Conservation (phyloP, 2,797 vertebrate genomes). For the Anguilla marmorata region DNA sequence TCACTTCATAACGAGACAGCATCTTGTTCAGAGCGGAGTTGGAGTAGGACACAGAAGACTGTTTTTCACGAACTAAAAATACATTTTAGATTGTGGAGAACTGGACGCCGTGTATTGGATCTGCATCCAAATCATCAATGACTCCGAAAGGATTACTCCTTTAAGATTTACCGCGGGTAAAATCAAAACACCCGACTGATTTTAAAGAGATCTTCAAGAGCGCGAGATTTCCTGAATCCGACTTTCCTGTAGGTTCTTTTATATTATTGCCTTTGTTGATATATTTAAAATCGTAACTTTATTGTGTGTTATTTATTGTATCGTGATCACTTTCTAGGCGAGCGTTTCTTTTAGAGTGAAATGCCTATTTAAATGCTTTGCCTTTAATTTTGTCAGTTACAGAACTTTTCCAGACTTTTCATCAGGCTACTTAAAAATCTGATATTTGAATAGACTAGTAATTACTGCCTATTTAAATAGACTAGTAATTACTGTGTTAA, state of each 20-base stretch:
- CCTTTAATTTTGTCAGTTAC: not conserved
- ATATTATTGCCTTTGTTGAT: no score
- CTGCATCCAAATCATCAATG: constrained; percentile 22
- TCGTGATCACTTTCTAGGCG: not conserved
- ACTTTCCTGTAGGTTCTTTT: constrained; percentile 6
- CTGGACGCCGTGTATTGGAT: constrained; percentile 39
- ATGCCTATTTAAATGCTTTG: not conserved
- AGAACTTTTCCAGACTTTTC: constrained; percentile 8
- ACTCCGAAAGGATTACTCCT: constrained; percentile 7
- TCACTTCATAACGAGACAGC: constrained; percentile 48
- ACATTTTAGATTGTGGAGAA: constrained; percentile 27
- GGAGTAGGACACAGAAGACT: constrained; percentile 35
- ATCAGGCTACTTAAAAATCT: not conserved
- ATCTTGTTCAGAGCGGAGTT: constrained; percentile 50
- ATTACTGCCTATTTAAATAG: not conserved
- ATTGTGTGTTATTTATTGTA: not conserved
- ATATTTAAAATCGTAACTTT: not conserved
- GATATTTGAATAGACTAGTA: not conserved
- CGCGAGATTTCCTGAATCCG: not conserved
- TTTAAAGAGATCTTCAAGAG: not conserved
- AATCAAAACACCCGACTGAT: not conserved
- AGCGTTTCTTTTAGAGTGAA: not conserved
- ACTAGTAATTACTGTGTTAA: not conserved
- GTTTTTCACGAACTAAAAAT: constrained; percentile 21
- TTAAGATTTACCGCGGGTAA: not conserved